Percentiles rank a stretch among this genome's conserved stretches.
Evolutionary conservation across 2,113 vertebrate species (phyloP).

Genomic region (Corythornis vintsioides): DNA sequence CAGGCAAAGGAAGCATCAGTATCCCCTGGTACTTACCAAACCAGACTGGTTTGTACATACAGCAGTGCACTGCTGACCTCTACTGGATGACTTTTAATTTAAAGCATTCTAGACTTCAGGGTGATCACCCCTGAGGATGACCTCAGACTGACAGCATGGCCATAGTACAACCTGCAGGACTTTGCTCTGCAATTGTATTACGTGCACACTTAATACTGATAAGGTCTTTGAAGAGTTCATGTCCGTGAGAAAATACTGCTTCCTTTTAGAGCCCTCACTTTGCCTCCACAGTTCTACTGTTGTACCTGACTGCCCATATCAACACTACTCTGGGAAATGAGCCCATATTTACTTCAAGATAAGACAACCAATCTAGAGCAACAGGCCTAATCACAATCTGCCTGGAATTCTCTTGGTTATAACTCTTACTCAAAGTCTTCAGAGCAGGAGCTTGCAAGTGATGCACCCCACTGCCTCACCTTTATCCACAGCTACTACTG

Average conservation of each 20-base stretch:
- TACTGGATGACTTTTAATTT: conserved; percentile 2
- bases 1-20: not conserved
- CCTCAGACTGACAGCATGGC: too few relatives aligned
- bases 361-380: not conserved
- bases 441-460: not conserved
- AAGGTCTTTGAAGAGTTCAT: not conserved
- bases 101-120: not conserved
- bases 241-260: not conserved
- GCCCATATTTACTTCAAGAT: not conserved
- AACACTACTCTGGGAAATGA: not conserved
- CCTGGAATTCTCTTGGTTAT: not conserved
- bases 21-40: not conserved
- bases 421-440: not conserved
- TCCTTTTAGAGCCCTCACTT: not conserved
- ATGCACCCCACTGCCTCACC: not conserved
- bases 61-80: conserved; percentile 45
- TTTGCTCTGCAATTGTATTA: accelerated
- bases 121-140: not conserved
- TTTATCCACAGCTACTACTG: not conserved
- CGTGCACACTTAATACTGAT: not conserved
- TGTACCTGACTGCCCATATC: not conserved
- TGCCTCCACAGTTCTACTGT: not conserved
- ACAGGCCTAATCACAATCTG: not conserved
- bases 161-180: not conserved
- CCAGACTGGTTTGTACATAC: accelerated